Base-by-base conservation (phyloP, 2,888 invertebrate species). In the Diarsia rubi region DNA sequence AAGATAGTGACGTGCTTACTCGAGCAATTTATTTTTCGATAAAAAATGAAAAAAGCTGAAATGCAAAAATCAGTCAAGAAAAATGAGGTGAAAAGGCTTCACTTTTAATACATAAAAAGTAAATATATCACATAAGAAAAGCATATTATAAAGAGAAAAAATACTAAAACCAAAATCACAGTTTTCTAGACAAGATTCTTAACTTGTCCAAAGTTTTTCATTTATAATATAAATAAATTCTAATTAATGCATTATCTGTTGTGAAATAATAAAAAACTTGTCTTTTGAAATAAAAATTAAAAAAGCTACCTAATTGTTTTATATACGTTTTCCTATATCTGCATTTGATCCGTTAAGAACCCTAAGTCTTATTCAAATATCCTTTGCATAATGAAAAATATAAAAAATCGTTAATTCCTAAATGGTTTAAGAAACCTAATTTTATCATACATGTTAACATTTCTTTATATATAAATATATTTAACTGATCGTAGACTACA, bases 131-230 rank as follows among this genome's bases (percentile, higher is more conserved):
- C 96, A 96, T 94, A 93, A 92, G 92, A 93, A 90, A 95, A 96
- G 95, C 94, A 95, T 93, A 73, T 92, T 80, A 83, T 82, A 85
- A 92, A 92, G 91, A 90, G 88, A 93, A 92, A 92, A 92, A 93
- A 94, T 96, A 96, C 93, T 96, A 96, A 95, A 95, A 96, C 95
- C 95, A 95, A 96, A 96, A 96, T 96, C 96, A 96, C 96, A 96
- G 96, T 90, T 93, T 90, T 91, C 90, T 91, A 93, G 95, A 95
- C 95, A 95, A 95, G 92, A 93, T 94, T 95, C 91, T 91, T 89
- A 95, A 94, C 94, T 94, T 93, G 96, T 89, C 96, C 93, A 90
- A 90, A 90, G 89, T 87, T 91, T 92, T 93, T 92, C 91, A 91
- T 92, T 92, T 92, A 90, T 79, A 82, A 82, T 93, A 95, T 95